Evolutionary conservation across 2,113 vertebrate genomes (phyloP).

Genomic region (Fukomys damarensis): DNA sequence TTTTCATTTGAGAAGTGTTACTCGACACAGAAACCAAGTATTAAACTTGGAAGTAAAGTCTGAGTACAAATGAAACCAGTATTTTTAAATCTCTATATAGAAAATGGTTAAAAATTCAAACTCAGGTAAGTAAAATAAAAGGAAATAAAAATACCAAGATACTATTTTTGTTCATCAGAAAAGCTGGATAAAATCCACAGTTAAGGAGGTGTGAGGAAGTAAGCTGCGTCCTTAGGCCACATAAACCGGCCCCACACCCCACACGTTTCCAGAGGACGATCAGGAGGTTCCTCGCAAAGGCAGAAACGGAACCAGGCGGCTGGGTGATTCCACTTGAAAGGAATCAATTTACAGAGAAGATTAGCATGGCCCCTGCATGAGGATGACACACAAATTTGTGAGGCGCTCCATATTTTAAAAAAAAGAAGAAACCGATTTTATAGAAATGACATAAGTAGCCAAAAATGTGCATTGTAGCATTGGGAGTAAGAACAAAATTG

Average conservation of each 20-base stretch:
- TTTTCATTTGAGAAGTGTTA: background rate
- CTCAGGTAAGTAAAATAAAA: background rate
- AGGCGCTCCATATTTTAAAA: too few relatives aligned
- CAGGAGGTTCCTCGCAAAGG: background rate
- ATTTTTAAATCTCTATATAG: background rate
- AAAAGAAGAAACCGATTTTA: background rate
- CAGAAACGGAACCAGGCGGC: background rate
- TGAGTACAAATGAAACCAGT: slow-evolving; percentile 35
- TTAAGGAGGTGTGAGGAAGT: background rate
- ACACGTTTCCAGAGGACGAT: background rate
- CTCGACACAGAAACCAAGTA: background rate
- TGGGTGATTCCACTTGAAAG: background rate
- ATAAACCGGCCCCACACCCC: background rate
- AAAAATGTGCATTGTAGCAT: background rate
- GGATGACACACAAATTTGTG: too few relatives aligned
- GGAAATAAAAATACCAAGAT: background rate
- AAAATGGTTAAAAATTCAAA: background rate
- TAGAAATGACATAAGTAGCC: background rate
- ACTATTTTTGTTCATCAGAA: slow-evolving; percentile 12
- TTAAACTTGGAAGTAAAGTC: background rate
- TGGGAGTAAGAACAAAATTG: background rate
- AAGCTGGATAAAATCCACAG: background rate
- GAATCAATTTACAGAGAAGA: slow-evolving; percentile 8
- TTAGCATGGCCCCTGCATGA: too few relatives aligned
- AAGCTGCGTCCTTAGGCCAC: background rate